Conservation (phyloP, 2,888 invertebrate species). For the Phaedon cochleariae region DNA sequence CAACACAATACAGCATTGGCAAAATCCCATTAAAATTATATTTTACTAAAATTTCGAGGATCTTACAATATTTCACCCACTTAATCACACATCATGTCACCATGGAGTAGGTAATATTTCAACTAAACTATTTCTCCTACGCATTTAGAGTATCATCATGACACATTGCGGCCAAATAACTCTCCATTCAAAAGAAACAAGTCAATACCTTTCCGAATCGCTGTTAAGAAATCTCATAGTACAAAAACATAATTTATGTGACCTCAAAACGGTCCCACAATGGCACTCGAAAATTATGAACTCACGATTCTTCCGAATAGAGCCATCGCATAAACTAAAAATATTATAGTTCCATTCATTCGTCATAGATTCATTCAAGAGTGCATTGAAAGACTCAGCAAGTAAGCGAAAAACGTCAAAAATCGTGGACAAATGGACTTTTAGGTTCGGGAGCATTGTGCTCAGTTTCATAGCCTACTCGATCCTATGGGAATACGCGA, state of each 20-base stretch:
- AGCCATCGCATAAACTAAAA: constrained; percentile 55
- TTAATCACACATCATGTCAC: constrained; percentile 21
- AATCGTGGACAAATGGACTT: constrained; percentile 55
- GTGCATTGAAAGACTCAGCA: constrained; percentile 54
- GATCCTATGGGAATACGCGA: constrained; percentile 56
- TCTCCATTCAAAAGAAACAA: constrained; percentile 35
- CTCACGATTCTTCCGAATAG: constrained; percentile 47
- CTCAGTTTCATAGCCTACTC: constrained; percentile 39
- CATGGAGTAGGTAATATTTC: constrained; percentile 19
- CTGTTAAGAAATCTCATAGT: constrained; percentile 29
- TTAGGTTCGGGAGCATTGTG: constrained; percentile 43
- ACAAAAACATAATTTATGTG: constrained; percentile 56
- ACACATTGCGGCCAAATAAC: constrained; percentile 54
- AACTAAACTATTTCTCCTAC: background rate
- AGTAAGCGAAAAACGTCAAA: constrained; percentile 56
- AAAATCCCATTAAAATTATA: constrained; percentile 41
- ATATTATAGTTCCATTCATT: constrained; percentile 52
- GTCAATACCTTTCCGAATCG: constrained; percentile 28
- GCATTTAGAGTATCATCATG: constrained; percentile 42
- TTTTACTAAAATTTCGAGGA: constrained; percentile 44
- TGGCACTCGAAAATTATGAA: constrained; percentile 45
- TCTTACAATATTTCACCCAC: constrained; percentile 26
- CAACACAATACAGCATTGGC: constrained; percentile 31
- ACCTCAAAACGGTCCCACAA: constrained; percentile 57
- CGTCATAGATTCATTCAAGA: constrained; percentile 47